Conservation (phyloP, 2,113 vertebrate genomes). For the Condylura cristata region DNA sequence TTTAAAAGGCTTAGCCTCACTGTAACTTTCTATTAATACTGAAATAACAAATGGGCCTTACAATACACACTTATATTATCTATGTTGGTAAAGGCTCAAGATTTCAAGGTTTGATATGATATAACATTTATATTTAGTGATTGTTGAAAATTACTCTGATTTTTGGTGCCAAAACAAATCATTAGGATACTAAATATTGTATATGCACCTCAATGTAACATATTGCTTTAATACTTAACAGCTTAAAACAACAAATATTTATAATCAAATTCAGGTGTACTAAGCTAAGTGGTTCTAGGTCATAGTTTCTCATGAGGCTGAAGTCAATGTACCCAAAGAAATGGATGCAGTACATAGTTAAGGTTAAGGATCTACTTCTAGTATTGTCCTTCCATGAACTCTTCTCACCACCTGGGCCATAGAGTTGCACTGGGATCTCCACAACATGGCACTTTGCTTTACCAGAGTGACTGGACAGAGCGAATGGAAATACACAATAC, state of each 20-base stretch:
- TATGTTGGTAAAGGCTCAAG: background rate
- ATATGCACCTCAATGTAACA: background rate
- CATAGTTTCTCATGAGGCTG: background rate
- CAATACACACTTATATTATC: background rate
- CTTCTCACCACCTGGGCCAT: background rate
- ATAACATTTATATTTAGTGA: background rate
- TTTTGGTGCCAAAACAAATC: background rate
- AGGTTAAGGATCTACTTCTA: background rate
- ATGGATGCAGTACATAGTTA: background rate
- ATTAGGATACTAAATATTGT: background rate
- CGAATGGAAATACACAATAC: background rate
- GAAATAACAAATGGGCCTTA: background rate
- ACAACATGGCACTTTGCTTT: background rate
- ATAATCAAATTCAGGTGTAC: background rate
- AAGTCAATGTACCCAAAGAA: background rate
- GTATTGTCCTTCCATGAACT: background rate
- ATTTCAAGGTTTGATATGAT: background rate
- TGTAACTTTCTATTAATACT: background rate
- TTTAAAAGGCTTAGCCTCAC: background rate
- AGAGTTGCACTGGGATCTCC: background rate
- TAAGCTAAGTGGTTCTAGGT: background rate
- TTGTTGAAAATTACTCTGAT: background rate
- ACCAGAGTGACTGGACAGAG: background rate
- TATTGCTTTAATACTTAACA: background rate
- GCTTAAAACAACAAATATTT: background rate